Conservation (phyloP, 2,797 vertebrate genomes). For the Pseudochirops corinnae region DNA sequence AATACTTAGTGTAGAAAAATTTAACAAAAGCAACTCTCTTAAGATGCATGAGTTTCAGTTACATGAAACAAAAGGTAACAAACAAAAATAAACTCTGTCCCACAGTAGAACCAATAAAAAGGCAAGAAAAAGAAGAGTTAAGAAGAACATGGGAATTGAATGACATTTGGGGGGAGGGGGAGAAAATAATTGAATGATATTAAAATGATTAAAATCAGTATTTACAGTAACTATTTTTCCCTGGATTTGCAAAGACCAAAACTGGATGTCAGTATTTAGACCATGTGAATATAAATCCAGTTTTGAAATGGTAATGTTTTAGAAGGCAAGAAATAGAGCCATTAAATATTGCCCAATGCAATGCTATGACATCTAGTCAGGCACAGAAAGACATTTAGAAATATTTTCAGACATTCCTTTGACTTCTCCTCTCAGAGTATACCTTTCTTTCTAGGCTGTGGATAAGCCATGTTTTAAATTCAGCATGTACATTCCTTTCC, state of each 20-base stretch:
- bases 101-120: conserved; percentile 33
- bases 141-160: not conserved
- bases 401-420: conserved; percentile 45
- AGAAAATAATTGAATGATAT: not conserved
- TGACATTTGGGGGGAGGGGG: accelerated
- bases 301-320: not conserved
- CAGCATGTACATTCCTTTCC: conserved; percentile 59
- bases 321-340: not conserved
- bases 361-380: not conserved
- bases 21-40: conserved; percentile 34
- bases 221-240: conserved; percentile 22
- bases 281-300: not conserved
- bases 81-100: conserved; percentile 14
- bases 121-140: conserved; percentile 22
- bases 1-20: conserved; percentile 50
- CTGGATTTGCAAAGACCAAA: not conserved
- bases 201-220: not conserved
- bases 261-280: not conserved
- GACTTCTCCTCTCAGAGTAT: conserved; percentile 8
- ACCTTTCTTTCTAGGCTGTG: conserved; percentile 37
- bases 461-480: conserved; percentile 62
- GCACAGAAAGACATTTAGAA: conserved; percentile 34
- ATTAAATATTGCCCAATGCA: conserved; percentile 38
- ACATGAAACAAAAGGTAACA: conserved; percentile 54
- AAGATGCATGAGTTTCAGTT: conserved; percentile 54